A percentile compares a stretch with the other conserved stretches of the same genome.
phyloP scores from a whole-genome alignment of 30 jellyfish, hydroid and myxozoan species.

The Hydractinia echinata region DNA sequence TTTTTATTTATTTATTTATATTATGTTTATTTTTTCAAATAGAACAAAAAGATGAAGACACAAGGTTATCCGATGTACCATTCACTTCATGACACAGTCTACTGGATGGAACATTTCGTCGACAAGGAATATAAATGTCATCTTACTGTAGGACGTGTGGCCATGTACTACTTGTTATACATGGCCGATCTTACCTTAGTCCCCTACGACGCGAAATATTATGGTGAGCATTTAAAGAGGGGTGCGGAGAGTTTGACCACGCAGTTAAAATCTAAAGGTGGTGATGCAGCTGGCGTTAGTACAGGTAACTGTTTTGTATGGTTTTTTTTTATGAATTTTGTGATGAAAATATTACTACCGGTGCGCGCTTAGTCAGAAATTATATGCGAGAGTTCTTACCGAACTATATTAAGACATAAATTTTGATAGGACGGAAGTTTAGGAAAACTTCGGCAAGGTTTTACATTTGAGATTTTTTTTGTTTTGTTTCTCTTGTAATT shows the following conservation, averaged over 20 bases:
- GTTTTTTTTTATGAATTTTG: too few relatives aligned
- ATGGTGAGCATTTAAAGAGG: not conserved
- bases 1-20: too few relatives aligned
- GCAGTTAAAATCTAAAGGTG: not conserved
- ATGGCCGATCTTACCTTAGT: conserved; percentile 22
- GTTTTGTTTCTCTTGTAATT: too few relatives aligned
- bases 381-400: too few relatives aligned
- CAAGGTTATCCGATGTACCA: conserved; percentile 32
- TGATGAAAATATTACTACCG: too few relatives aligned
- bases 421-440: too few relatives aligned
- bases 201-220: conserved; percentile 15
- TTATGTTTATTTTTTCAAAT: not conserved
- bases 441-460: too few relatives aligned
- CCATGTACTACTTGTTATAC: not conserved
- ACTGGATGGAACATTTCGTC: conserved; percentile 38
- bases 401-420: too few relatives aligned
- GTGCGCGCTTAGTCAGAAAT: too few relatives aligned
- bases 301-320: not conserved
- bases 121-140: conserved; percentile 30
- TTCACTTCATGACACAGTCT: conserved; percentile 24
- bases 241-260: not conserved
- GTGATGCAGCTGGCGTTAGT: not conserved
- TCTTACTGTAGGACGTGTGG: conserved; percentile 31
- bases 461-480: too few relatives aligned
- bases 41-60: not conserved